Evolutionary conservation across 2,888 invertebrate species (phyloP).

Genomic region (Zele albiditarsus): DNA sequence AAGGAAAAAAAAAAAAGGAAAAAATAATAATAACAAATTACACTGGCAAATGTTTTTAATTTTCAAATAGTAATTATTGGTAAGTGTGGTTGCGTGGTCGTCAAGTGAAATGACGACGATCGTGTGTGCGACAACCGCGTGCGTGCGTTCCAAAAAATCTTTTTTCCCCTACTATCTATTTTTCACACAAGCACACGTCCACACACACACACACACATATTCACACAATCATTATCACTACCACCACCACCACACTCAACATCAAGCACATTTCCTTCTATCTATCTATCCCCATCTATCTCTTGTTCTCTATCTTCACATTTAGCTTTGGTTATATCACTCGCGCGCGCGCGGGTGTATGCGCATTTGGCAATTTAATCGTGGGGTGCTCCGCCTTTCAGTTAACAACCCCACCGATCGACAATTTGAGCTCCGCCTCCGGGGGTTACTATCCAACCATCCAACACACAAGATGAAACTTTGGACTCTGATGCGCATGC

Average conservation of each 20-base stretch:
- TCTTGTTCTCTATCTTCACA: neutral
- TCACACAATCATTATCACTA: neutral
- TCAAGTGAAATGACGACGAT: constrained; percentile 60
- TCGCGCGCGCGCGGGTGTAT: constrained; percentile 10
- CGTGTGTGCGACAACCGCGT: constrained; percentile 44
- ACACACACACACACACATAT: too few relatives aligned
- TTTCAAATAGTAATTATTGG: neutral
- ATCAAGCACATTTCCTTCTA: neutral
- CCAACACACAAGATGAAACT: constrained; percentile 36
- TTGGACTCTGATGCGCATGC: constrained; percentile 1
- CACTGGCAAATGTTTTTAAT: neutral
- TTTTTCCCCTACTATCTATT: constrained; percentile 34
- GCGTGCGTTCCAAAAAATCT: constrained; percentile 45
- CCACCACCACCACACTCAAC: neutral
- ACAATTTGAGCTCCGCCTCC: constrained; percentile 48
- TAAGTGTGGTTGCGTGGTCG: constrained; percentile 59
- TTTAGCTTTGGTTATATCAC: neutral
- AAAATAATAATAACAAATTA: neutral
- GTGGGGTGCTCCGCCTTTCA: constrained; percentile 58
- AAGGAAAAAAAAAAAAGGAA: neutral
- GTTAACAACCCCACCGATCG: constrained; percentile 47
- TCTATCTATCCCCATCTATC: neutral
- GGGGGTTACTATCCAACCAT: constrained; percentile 25
- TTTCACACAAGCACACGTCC: too few relatives aligned
- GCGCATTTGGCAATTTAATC: constrained; percentile 54